Conservation (phyloP, 2,888 invertebrate genomes). For the Drosophila pegasa region DNA sequence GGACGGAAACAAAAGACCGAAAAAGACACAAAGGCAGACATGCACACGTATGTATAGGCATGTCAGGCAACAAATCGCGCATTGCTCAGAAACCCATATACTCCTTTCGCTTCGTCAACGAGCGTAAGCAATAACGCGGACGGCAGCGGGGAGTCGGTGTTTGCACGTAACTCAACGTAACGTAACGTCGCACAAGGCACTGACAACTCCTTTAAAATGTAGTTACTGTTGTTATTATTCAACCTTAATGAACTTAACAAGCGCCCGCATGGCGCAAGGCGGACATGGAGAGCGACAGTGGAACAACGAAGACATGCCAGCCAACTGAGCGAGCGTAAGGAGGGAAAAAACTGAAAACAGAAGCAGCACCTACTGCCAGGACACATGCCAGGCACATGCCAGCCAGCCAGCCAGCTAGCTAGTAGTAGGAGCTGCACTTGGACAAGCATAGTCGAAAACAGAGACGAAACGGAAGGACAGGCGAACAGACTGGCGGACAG, state of each 20-base stretch:
- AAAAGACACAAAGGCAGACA: too few relatives aligned
- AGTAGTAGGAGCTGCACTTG: slow-evolving; percentile 47
- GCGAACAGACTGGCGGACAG: neutral
- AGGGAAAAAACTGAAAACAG: neutral
- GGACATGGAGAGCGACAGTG: slow-evolving; percentile 25
- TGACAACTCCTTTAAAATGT: slow-evolving; percentile 81
- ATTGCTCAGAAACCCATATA: neutral
- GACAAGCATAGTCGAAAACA: slow-evolving; percentile 58
- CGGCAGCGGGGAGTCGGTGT: neutral
- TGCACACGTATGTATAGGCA: too few relatives aligned
- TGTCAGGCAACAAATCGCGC: too few relatives aligned
- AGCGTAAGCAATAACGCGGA: neutral
- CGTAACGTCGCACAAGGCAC: slow-evolving; percentile 36
- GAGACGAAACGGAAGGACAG: slow-evolving; percentile 18
- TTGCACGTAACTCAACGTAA: slow-evolving; percentile 13
- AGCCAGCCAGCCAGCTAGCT: slow-evolving; percentile 7
- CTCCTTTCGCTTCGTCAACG: neutral
- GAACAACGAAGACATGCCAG: slow-evolving; percentile 33
- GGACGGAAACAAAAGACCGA: too few relatives aligned
- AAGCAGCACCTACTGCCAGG: slow-evolving; percentile 37
- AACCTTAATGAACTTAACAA: slow-evolving; percentile 81
- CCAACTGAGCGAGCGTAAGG: slow-evolving; percentile 16
- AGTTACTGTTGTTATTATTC: slow-evolving; percentile 82
- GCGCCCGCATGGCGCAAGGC: slow-evolving; percentile 63
- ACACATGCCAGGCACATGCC: slow-evolving; percentile 37